Evolutionary conservation across 1,140 invertebrate genomes (phyloP).

Genomic region (Lepidurus couesii): DNA sequence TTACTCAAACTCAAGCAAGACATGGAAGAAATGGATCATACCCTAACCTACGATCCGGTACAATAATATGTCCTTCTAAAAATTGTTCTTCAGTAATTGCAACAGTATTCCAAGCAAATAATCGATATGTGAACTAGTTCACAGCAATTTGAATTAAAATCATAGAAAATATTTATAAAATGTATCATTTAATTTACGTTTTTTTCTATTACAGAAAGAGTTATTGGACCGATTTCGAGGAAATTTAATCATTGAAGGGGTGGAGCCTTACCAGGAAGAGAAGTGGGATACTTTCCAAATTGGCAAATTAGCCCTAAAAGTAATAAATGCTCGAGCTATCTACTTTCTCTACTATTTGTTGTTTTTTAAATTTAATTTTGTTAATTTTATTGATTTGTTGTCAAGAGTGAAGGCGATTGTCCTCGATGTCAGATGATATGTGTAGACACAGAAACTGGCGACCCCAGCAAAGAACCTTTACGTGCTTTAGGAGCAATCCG

Average conservation of each 20-base stretch:
- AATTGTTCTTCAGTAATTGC: no score
- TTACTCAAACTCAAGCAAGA: slow-evolving; percentile 55
- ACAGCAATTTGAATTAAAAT: no score
- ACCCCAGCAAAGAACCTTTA: slow-evolving; percentile 76
- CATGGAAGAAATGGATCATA: slow-evolving; percentile 43
- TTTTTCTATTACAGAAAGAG: slow-evolving; percentile 44
- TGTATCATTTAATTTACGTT: background rate
- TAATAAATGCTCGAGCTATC: slow-evolving; percentile 41
- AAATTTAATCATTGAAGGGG: slow-evolving; percentile 52
- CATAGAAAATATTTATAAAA: no score
- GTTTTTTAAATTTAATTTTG: slow-evolving; percentile 36
- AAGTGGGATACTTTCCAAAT: slow-evolving; percentile 63
- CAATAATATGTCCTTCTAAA: background rate
- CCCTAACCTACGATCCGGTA: slow-evolving; percentile 37
- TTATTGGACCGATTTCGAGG: slow-evolving; percentile 52
- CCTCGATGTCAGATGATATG: slow-evolving; percentile 91
- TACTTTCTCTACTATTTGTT: slow-evolving; percentile 32
- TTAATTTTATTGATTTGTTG: slow-evolving; percentile 36
- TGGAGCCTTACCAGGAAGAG: slow-evolving; percentile 64
- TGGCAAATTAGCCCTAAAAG: slow-evolving; percentile 60
- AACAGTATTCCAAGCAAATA: no score
- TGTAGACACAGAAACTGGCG: slow-evolving; percentile 75
- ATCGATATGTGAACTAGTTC: no score
- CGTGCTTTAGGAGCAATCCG: slow-evolving; percentile 66
- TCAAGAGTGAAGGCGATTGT: slow-evolving; percentile 68